A percentile compares a stretch with the other conserved stretches of the same genome.
Evolutionary conservation across 2,888 invertebrate species (phyloP).

Genomic region (Pyrgus malvae): DNA sequence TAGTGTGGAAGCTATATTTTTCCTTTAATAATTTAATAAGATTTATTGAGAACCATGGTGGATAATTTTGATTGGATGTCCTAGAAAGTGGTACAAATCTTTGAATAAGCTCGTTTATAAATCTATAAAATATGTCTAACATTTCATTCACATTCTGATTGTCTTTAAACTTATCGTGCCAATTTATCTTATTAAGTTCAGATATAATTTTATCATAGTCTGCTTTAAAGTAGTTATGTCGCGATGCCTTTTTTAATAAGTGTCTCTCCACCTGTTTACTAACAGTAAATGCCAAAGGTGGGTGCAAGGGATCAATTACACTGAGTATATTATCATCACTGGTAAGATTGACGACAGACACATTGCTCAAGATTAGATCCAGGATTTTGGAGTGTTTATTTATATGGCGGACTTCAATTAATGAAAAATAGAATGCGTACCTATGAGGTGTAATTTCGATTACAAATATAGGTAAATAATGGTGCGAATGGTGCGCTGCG

Average conservation of each 20-base stretch:
- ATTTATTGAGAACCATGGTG: not conserved
- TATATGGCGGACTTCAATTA: too few relatives aligned
- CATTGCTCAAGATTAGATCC: not conserved
- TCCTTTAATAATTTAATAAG: not conserved
- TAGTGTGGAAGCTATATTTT: slow-evolving; percentile 1
- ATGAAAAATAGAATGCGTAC: too few relatives aligned
- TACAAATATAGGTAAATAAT: too few relatives aligned
- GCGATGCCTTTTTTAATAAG: not conserved
- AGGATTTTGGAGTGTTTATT: not conserved
- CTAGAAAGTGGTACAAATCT: not conserved
- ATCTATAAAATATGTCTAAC: not conserved
- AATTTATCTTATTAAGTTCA: not conserved
- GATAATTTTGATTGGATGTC: not conserved
- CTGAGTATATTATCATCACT: not conserved
- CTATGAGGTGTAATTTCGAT: too few relatives aligned
- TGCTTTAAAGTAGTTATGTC: not conserved
- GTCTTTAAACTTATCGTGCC: not conserved
- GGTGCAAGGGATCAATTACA: not conserved
- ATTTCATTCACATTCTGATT: slow-evolving; percentile 1
- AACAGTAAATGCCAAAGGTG: not conserved
- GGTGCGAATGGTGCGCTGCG: too few relatives aligned
- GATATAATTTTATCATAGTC: not conserved
- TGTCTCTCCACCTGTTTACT: not conserved
- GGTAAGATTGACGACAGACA: not conserved
- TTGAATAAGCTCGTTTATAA: not conserved